A percentile compares a stretch with the other conserved stretches of the same genome.
These are phyloP conservation scores for Aspidiotus rigidus DNA, from an alignment of 2,888 invertebrate species.

Conservation along the genomic window DNA sequence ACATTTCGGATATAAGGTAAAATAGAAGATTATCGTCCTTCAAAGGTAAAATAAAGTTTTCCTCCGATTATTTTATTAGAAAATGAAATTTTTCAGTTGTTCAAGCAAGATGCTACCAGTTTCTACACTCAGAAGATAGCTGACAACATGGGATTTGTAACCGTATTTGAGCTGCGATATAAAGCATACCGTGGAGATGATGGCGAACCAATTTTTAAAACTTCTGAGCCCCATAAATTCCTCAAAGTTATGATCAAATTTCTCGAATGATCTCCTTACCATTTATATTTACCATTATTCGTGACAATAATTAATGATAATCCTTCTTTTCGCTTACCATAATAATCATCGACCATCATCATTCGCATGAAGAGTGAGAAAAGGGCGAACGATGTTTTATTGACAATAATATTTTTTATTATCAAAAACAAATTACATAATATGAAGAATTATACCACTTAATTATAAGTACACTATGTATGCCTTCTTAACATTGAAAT, in stretches of 20 bases:
- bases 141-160: constrained; percentile 56
- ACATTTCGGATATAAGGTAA: constrained; percentile 60
- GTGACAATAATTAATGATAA: constrained; percentile 1
- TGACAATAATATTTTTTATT: constrained; percentile 2
- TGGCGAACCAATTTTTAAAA: constrained; percentile 54
- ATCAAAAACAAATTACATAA: neutral
- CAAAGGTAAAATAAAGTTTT: neutral
- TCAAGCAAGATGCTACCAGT: constrained; percentile 75
- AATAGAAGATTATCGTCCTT: constrained; percentile 7
- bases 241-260: constrained; percentile 57
- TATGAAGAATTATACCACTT: neutral
- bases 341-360: neutral
- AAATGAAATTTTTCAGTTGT: constrained; percentile 47
- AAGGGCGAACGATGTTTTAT: neutral
- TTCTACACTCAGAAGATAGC: constrained; percentile 68
- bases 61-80: neutral
- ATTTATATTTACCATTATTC: constrained; percentile 7
- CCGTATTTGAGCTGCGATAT: constrained; percentile 57
- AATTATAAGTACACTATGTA: neutral
- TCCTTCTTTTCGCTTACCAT: neutral
- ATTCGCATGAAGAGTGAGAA: neutral
- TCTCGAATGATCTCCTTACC: constrained; percentile 35
- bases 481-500: neutral
- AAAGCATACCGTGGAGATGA: constrained; percentile 56
- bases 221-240: constrained; percentile 60